These are phyloP conservation scores for Bufo gargarizans DNA, from an alignment of 2,113 vertebrate genomes.

Conservation along the genomic window DNA sequence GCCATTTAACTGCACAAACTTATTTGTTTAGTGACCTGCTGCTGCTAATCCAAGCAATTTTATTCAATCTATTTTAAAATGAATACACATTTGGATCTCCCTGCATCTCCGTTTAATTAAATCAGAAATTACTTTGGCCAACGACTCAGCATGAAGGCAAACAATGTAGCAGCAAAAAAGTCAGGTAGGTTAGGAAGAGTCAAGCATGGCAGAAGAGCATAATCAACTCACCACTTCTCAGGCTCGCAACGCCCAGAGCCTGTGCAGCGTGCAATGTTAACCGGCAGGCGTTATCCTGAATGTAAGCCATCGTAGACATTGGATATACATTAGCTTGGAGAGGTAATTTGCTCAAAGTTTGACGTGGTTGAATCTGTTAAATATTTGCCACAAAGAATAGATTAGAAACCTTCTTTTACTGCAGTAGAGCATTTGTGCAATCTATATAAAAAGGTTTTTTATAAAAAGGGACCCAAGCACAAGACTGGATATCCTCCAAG, in stretches of 20 bases:
- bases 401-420: neutral
- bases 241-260: conserved; percentile 82
- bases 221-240: conserved; percentile 77
- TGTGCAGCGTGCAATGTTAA: conserved; percentile 86
- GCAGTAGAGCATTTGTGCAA: neutral
- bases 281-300: conserved; percentile 78
- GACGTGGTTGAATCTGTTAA: conserved; percentile 86
- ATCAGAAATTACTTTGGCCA: conserved; percentile 10
- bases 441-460: conserved; percentile 24
- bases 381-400: neutral
- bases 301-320: conserved; percentile 84
- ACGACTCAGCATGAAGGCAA: conserved; percentile 17
- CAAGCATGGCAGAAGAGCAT: neutral
- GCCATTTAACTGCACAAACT: neutral
- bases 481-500: too few relatives aligned
- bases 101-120: neutral
- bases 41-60: neutral
- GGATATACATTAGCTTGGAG: conserved; percentile 94
- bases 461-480: too few relatives aligned
- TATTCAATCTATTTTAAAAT: conserved; percentile 16
- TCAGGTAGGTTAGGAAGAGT: neutral
- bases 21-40: neutral
- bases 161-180: neutral
- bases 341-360: conserved; percentile 83
- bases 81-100: neutral